Percentiles rank a stretch among this genome's conserved stretches.
phyloP scores from a whole-genome alignment of 2,888 invertebrate genomes.

The Euproctis similis region DNA sequence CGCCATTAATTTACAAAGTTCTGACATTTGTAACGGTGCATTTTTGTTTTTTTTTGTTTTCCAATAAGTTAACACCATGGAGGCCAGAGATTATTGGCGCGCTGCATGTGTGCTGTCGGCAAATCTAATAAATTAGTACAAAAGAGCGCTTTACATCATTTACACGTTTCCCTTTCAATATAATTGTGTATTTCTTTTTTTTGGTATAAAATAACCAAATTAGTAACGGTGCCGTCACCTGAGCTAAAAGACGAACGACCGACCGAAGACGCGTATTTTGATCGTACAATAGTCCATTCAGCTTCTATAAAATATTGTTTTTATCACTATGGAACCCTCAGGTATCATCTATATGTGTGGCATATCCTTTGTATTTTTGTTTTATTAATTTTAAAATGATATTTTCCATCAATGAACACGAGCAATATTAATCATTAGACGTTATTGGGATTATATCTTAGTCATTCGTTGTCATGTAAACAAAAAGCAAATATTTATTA shows the following conservation, averaged over 20 bases:
- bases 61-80: conserved; percentile 46
- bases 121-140: conserved; percentile 29
- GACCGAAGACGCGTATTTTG: conserved; percentile 63
- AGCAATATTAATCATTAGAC: too few relatives aligned
- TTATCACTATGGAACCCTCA: conserved; percentile 51
- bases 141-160: conserved; percentile 42
- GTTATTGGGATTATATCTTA: too few relatives aligned
- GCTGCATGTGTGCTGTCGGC: conserved; percentile 49
- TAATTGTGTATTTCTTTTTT: conserved; percentile 42
- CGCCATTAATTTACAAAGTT: conserved; percentile 68
- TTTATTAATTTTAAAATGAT: too few relatives aligned
- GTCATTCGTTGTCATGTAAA: too few relatives aligned
- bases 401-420: too few relatives aligned
- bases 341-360: too few relatives aligned
- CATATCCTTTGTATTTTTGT: too few relatives aligned
- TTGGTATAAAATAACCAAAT: conserved; percentile 44
- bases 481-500: too few relatives aligned
- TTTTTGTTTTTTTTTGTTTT: conserved; percentile 51
- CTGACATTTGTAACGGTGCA: conserved; percentile 67
- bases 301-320: conserved; percentile 57
- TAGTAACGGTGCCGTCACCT: conserved; percentile 70
- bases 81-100: conserved; percentile 61
- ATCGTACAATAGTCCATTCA: conserved; percentile 52
- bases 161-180: conserved; percentile 47
- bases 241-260: conserved; percentile 55